phyloP scores from a whole-genome alignment of 2,888 invertebrate species.

The Meghimatium bilineatum region DNA sequence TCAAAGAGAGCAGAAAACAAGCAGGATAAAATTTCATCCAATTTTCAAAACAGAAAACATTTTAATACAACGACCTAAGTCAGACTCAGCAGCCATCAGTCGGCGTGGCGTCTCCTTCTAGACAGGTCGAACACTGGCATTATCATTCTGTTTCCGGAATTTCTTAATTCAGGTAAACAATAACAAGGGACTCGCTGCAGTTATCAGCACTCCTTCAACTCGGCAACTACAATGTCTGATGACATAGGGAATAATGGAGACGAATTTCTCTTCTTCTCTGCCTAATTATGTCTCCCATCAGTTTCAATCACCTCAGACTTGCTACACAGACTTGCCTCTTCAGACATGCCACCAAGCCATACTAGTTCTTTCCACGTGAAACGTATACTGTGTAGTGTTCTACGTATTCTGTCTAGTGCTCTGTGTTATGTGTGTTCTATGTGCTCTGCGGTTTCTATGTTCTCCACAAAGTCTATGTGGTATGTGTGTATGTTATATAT shows the following conservation, averaged over 20 bases:
- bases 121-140: slow-evolving; percentile 23
- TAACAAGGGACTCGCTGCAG: background rate
- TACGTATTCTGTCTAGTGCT: too few relatives aligned
- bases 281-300: too few relatives aligned
- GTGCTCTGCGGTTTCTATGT: too few relatives aligned
- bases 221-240: slow-evolving; percentile 1
- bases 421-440: too few relatives aligned
- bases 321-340: too few relatives aligned
- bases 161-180: slow-evolving; percentile 26
- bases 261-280: background rate
- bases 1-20: slow-evolving; percentile 24
- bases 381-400: too few relatives aligned
- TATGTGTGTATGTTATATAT: too few relatives aligned
- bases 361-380: too few relatives aligned
- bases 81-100: background rate
- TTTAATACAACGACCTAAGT: slow-evolving; percentile 5
- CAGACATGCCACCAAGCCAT: too few relatives aligned
- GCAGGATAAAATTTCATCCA: slow-evolving; percentile 37
- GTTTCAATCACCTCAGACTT: too few relatives aligned
- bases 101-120: slow-evolving; percentile 13
- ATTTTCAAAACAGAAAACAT: slow-evolving; percentile 37
- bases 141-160: slow-evolving; percentile 32
- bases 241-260: slow-evolving; percentile 1
- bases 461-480: too few relatives aligned
- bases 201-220: slow-evolving; percentile 7